Evolutionary conservation across 2,113 vertebrate genomes (phyloP).

Genomic region (Neogobius melanostomus): DNA sequence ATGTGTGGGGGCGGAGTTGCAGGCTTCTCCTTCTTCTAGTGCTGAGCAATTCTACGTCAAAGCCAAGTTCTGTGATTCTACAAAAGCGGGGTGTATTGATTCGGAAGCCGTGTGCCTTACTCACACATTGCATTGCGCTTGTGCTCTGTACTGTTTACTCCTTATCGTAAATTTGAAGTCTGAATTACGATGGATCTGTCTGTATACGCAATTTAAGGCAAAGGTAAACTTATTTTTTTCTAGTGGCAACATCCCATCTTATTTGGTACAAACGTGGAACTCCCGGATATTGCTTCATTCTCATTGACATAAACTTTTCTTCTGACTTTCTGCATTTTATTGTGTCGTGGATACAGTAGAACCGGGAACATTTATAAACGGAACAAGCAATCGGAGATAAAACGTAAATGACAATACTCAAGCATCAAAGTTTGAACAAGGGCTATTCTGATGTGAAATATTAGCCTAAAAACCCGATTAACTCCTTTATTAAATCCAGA

Average conservation of each 20-base stretch:
- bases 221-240: no score
- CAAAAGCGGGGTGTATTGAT: not conserved
- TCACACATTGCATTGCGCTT: not conserved
- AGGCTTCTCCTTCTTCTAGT: not conserved
- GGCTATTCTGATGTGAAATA: not conserved
- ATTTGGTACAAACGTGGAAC: no score
- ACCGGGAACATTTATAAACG: not conserved
- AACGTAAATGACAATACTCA: not conserved
- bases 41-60: not conserved
- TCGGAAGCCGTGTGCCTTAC: slow-evolving; percentile 1
- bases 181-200: not conserved
- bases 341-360: not conserved
- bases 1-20: slow-evolving; percentile 13
- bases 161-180: not conserved
- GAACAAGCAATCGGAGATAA: not conserved
- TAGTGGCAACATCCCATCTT: no score
- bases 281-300: not conserved
- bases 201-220: not conserved
- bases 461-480: not conserved
- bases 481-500: not conserved
- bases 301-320: not conserved
- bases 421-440: not conserved
- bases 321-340: not conserved
- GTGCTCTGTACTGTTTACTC: not conserved
- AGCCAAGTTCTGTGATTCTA: slow-evolving; percentile 3